Percentiles rank a stretch among this genome's conserved stretches.
Evolutionary conservation across 2,888 invertebrate genomes (phyloP).

Genomic region (Diadegma fenestrale): DNA sequence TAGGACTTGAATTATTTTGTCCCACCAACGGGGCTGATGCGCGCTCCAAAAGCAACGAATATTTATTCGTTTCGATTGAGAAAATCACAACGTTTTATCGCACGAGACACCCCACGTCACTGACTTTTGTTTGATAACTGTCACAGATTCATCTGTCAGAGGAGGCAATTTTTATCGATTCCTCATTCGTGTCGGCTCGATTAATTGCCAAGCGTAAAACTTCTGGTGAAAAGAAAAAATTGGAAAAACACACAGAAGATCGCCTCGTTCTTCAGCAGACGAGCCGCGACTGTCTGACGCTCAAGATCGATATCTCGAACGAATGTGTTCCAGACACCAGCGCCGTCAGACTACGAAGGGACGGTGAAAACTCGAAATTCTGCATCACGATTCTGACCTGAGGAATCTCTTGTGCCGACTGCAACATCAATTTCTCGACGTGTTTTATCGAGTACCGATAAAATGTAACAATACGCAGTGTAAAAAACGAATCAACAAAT

Average conservation of each 20-base stretch:
- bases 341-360: conserved; percentile 1
- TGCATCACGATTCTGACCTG: neutral
- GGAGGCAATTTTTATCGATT: neutral
- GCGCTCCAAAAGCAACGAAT: neutral
- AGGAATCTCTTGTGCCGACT: conserved; percentile 27
- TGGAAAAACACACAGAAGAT: conserved; percentile 35
- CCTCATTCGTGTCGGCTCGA: neutral
- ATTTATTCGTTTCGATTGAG: neutral
- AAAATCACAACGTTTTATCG: neutral
- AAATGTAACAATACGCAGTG: neutral
- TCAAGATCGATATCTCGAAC: conserved; percentile 73
- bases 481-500: neutral
- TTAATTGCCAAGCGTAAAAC: conserved; percentile 11
- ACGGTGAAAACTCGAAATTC: conserved; percentile 21
- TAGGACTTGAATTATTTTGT: neutral
- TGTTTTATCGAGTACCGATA: conserved; percentile 11
- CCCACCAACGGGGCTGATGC: neutral
- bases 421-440: neutral
- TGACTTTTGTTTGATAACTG: conserved; percentile 1
- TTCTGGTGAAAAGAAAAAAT: neutral
- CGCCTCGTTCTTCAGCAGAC: conserved; percentile 59
- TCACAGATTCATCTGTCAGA: conserved; percentile 3
- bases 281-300: conserved; percentile 66
- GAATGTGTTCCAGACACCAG: conserved; percentile 17
- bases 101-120: conserved; percentile 18